Conservation (phyloP, 2,888 invertebrate genomes). For the Drosophila demipolita region DNA sequence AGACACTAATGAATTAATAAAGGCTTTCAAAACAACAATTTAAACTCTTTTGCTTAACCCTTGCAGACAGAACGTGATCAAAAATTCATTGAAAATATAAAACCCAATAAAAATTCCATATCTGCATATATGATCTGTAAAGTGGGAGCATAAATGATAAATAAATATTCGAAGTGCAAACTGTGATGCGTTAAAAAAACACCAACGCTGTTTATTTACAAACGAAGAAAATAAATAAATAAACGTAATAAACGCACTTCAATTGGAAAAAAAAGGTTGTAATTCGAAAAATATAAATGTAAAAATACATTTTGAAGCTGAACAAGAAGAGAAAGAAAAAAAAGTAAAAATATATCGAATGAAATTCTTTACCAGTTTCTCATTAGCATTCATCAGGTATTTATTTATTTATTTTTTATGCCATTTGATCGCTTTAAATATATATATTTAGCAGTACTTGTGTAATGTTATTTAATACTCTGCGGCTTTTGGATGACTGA, state of each 20-base stretch:
- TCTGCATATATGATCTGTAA: not conserved
- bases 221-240: constrained; percentile 22
- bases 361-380: constrained; percentile 17
- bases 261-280: constrained; percentile 16
- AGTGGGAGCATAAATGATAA: not conserved
- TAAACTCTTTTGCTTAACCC: not conserved
- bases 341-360: constrained; percentile 11
- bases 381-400: constrained; percentile 44
- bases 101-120: not conserved
- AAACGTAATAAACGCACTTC: constrained; percentile 22
- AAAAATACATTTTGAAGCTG: constrained; percentile 11
- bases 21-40: not conserved
- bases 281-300: constrained; percentile 23
- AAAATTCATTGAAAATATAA: not conserved
- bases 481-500: not conserved
- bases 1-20: constrained; percentile 1
- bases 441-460: not conserved
- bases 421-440: not conserved
- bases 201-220: not conserved
- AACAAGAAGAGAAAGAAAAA: not conserved
- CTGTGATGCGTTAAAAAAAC: constrained; percentile 14
- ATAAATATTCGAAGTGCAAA: constrained; percentile 12
- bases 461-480: not conserved
- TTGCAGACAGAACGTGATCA: not conserved
- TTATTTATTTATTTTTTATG: not conserved